phyloP scores from a whole-genome alignment of 2,888 invertebrate species.

The Scaptomyza parva region DNA sequence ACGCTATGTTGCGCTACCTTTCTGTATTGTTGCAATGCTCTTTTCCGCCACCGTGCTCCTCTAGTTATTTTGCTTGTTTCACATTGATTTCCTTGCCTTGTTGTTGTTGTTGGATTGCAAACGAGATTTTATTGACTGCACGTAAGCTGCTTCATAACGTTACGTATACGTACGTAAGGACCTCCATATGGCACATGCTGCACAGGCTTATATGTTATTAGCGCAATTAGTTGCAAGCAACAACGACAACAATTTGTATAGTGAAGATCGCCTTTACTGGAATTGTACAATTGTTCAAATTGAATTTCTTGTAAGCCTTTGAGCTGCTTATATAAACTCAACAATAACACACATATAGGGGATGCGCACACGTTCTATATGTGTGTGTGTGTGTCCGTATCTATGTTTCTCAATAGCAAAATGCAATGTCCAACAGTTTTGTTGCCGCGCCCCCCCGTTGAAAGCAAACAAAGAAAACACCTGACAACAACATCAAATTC shows the following conservation, averaged over 20 bases:
- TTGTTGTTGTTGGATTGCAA: neutral
- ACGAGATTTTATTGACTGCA: neutral
- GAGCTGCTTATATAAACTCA: neutral
- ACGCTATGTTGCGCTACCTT: conserved; percentile 35
- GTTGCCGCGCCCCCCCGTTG: too few relatives aligned
- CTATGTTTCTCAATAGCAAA: too few relatives aligned
- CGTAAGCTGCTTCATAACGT: neutral
- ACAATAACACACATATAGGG: too few relatives aligned
- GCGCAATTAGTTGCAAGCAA: neutral
- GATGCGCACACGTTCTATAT: too few relatives aligned
- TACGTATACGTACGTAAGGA: neutral
- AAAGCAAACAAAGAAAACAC: too few relatives aligned
- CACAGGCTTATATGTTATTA: neutral
- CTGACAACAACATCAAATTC: too few relatives aligned
- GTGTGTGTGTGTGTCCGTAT: too few relatives aligned
- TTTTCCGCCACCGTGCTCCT: too few relatives aligned
- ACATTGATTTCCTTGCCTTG: neutral
- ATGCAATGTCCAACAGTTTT: too few relatives aligned
- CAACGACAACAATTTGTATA: neutral
- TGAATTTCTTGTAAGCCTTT: neutral
- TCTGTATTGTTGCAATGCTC: too few relatives aligned
- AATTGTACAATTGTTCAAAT: neutral
- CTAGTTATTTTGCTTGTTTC: too few relatives aligned
- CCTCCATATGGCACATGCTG: neutral
- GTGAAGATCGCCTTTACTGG: neutral